These are phyloP conservation scores for Anser brachyrhynchus DNA, from an alignment of 2,113 vertebrate genomes.

Conservation along the genomic window DNA sequence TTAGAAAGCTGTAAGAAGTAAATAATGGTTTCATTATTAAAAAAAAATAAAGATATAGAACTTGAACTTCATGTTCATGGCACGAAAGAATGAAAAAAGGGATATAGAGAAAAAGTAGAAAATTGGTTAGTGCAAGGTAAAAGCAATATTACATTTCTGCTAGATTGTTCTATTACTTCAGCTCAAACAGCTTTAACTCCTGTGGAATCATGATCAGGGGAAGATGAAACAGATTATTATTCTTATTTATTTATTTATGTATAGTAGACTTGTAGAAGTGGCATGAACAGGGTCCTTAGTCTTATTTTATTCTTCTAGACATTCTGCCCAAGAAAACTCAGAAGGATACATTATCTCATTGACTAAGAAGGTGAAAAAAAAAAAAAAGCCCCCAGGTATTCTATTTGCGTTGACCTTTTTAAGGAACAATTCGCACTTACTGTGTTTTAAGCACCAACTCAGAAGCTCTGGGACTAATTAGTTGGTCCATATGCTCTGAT, in stretches of 20 bases:
- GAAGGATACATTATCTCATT: not conserved
- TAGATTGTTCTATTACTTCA: not conserved
- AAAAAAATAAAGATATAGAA: not conserved
- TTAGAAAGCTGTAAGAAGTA: not conserved
- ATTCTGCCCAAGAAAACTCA: not conserved
- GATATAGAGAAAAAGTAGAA: accelerated
- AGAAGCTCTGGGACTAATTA: conserved; percentile 56
- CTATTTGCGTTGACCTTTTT: conserved; percentile 8
- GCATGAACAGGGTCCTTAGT: not conserved
- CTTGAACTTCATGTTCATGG: not conserved
- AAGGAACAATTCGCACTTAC: conserved; percentile 7
- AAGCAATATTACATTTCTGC: not conserved
- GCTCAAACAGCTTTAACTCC: not conserved
- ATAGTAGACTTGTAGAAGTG: not conserved
- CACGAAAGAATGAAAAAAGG: not conserved
- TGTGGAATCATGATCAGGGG: not conserved
- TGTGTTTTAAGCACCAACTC: not conserved
- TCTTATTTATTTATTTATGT: not conserved
- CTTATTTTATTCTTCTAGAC: not conserved
- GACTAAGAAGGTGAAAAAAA: not conserved
- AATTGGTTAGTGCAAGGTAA: not conserved
- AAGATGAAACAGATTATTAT: not conserved
- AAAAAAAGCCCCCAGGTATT: not conserved
- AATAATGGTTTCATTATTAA: not conserved
- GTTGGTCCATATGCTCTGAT: conserved; percentile 1